phyloP scores from a whole-genome alignment of 2,113 vertebrate species.

The Archilochus colubris region DNA sequence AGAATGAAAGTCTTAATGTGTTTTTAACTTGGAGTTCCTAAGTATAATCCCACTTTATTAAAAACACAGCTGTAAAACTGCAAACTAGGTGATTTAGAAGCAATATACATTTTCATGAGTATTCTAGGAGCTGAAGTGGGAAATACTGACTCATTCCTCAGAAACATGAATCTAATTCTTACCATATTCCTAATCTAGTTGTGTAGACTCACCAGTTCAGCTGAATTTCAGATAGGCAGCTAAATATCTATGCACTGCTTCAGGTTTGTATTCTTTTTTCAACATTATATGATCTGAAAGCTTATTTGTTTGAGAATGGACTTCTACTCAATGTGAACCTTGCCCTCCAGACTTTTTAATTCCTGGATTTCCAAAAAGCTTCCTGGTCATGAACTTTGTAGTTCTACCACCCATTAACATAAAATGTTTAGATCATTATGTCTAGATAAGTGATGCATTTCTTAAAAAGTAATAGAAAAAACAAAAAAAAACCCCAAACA shows the following conservation, averaged over 20 bases:
- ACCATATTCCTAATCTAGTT: neutral
- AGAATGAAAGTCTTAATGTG: neutral
- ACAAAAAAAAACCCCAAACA: no score
- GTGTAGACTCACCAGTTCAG: neutral
- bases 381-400: neutral
- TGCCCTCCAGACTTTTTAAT: neutral
- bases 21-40: neutral
- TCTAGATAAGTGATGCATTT: neutral
- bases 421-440: constrained; percentile 5
- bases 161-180: neutral
- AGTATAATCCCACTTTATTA: neutral
- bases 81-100: neutral
- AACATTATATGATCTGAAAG: neutral
- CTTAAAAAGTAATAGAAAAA: neutral
- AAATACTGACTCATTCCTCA: neutral
- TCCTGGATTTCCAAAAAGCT: neutral
- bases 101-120: neutral
- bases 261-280: neutral
- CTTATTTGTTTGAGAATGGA: neutral
- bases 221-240: neutral
- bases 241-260: neutral
- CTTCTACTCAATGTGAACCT: neutral
- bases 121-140: neutral
- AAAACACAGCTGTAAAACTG: neutral
- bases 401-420: neutral